Evolutionary conservation across 2,113 vertebrate genomes (phyloP).

Genomic region (Festucalex cinctus): DNA sequence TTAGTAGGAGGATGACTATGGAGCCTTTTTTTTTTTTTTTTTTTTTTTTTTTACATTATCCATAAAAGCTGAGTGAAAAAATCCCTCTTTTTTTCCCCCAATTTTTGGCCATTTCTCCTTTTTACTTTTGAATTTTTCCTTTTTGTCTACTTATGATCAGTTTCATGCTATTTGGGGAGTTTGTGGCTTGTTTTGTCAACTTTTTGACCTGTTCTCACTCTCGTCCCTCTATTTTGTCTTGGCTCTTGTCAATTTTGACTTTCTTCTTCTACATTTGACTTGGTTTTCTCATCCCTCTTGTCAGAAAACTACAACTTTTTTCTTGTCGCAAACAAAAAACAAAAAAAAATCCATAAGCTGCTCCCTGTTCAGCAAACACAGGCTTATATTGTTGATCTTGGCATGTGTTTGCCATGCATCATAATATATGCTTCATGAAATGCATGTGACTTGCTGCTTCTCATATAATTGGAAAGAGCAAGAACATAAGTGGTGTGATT

Average conservation of each 20-base stretch:
- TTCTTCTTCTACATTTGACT: not conserved
- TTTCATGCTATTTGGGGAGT: too few relatives aligned
- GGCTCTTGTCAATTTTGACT: not conserved
- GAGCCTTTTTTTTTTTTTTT: too few relatives aligned
- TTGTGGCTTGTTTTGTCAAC: not conserved
- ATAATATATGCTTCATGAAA: conserved; percentile 1
- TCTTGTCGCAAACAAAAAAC: not conserved
- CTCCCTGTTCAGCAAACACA: not conserved
- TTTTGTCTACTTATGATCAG: not conserved
- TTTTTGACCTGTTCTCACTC: not conserved
- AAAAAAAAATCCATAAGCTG: not conserved
- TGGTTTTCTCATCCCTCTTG: not conserved
- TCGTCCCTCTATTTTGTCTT: not conserved
- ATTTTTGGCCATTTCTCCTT: not conserved
- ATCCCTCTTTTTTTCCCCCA: not conserved
- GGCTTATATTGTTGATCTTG: not conserved
- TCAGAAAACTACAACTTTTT: not conserved
- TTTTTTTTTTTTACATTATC: not conserved
- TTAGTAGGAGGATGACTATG: too few relatives aligned
- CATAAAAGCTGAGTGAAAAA: not conserved
- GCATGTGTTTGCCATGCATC: not conserved
- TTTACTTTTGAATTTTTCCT: not conserved
- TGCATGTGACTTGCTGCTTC: conserved; percentile 3
- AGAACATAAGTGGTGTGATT: conserved; percentile 7
- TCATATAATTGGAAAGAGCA: conserved; percentile 1